Evolutionary conservation across 2,888 invertebrate genomes (phyloP).

Genomic region (Pocota personata): DNA sequence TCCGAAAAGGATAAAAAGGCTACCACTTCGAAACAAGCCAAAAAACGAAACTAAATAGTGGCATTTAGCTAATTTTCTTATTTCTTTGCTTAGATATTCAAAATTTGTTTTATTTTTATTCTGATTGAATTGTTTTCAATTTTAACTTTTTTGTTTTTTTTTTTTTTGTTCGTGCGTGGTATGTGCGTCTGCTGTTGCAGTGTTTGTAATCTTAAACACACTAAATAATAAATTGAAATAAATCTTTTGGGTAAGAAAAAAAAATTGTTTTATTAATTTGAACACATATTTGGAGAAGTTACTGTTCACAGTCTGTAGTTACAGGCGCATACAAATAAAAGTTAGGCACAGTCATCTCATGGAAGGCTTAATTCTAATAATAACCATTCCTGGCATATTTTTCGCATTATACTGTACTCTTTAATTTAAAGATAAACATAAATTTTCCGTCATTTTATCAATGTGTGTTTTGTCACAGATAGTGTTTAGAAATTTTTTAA

Average conservation of each 20-base stretch:
- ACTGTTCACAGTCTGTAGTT: too few species aligned
- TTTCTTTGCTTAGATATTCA: conserved; percentile 38
- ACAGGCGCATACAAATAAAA: too few species aligned
- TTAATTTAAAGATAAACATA: too few species aligned
- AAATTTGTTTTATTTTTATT: conserved; percentile 26
- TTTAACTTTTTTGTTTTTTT: neutral
- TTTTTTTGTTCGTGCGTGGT: neutral
- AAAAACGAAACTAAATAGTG: conserved; percentile 80
- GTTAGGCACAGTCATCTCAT: too few species aligned
- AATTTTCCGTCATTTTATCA: too few species aligned
- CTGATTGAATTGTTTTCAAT: conserved; percentile 7
- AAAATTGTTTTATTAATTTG: neutral
- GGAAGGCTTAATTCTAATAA: too few species aligned
- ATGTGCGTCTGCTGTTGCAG: conserved; percentile 7
- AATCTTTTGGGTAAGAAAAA: conserved; percentile 32
- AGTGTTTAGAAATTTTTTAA: too few species aligned
- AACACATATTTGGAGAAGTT: too few species aligned
- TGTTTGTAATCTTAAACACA: conserved; percentile 22
- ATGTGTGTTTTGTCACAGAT: too few species aligned
- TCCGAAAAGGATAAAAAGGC: conserved; percentile 81
- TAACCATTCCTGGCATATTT: too few species aligned
- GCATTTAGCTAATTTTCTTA: conserved; percentile 25
- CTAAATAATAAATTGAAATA: conserved; percentile 36
- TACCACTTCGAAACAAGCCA: conserved; percentile 79
- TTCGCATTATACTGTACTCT: too few species aligned